phyloP scores from a whole-genome alignment of 2,888 invertebrate species.

The Clusia tigrina region DNA sequence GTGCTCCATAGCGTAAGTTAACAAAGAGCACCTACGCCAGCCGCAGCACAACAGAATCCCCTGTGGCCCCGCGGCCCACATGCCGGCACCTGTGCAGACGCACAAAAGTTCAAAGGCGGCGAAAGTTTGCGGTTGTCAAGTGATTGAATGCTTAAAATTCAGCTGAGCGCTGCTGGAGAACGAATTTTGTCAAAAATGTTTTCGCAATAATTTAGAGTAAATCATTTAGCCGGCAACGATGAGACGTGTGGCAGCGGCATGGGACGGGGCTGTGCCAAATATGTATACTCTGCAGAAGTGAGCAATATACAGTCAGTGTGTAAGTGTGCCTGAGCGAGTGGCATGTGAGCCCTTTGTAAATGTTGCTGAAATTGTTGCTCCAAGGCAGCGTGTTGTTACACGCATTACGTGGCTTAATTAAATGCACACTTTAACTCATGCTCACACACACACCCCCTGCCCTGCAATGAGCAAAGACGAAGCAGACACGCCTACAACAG shows the following conservation, averaged over 20 bases:
- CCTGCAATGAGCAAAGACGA: background rate
- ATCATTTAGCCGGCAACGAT: background rate
- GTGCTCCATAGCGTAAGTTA: too few species aligned
- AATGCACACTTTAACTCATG: background rate
- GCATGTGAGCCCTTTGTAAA: background rate
- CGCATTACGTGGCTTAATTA: constrained; percentile 6
- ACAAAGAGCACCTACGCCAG: background rate
- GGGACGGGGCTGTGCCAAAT: too few species aligned
- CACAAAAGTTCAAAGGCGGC: background rate
- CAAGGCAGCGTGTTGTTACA: background rate
- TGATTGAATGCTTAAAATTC: background rate
- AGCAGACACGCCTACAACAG: too few species aligned
- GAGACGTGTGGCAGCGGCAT: too few species aligned
- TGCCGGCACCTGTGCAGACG: background rate
- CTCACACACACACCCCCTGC: background rate
- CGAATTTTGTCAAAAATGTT: constrained; percentile 4
- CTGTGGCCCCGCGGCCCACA: background rate
- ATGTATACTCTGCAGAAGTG: too few species aligned
- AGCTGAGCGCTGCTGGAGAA: background rate
- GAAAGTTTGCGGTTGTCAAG: background rate
- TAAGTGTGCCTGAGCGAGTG: background rate
- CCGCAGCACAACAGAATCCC: background rate
- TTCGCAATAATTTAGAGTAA: background rate
- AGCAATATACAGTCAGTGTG: too few species aligned
- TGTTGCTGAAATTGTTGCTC: background rate